Evolutionary conservation across 2,888 invertebrate genomes (phyloP), one percentile per base, ranked within the genome.

Genomic region (Scaeva pyrastri): DNA sequence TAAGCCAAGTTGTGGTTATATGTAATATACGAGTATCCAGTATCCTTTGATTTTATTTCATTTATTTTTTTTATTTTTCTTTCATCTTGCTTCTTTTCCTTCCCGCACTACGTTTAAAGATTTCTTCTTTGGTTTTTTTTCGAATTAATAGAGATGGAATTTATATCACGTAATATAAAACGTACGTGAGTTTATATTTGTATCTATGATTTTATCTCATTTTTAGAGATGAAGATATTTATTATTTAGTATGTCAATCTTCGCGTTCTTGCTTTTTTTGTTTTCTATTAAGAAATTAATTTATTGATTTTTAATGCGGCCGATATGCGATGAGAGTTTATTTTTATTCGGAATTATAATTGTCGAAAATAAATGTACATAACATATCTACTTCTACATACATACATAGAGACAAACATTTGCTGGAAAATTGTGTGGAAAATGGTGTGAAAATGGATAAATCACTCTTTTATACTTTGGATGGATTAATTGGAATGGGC

Each of bases 1-100:
- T n/a, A n/a, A 60, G 41, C 41, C 21, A 60, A 60, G 60, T 62
- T 58, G 5, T 10, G 14, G 21, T 21, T 12, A 43, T 60, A 43
- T n/a, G n/a, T n/a, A n/a, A 31, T 31, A 31, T 31, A 31, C 31
- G 31, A 31, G 31, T 31, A 31, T 45, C 31, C 56, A 31, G 31
- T 31, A 31, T 45, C 31, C 56, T 84, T 84, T 84, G 79, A 70
- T 45, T 36, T 77, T 45, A 39, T 39, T 58, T 74, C 8, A 31
- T 31, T 50, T 75, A n/a, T 55, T 16, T 14, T 8, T 56, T 52
- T 21, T 62, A 8, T 31, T 64, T 11, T 19, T 16, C 11, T 31
- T 60, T 43, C 16, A 43, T 62, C 21, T 12, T 26, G 2, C 26
- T 26, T 26, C 6, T 31, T 31, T 8, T 31, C 31, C 8, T 45